Base-by-base conservation (phyloP, 2,113 vertebrate genomes). In the Microtus pennsylvanicus region DNA sequence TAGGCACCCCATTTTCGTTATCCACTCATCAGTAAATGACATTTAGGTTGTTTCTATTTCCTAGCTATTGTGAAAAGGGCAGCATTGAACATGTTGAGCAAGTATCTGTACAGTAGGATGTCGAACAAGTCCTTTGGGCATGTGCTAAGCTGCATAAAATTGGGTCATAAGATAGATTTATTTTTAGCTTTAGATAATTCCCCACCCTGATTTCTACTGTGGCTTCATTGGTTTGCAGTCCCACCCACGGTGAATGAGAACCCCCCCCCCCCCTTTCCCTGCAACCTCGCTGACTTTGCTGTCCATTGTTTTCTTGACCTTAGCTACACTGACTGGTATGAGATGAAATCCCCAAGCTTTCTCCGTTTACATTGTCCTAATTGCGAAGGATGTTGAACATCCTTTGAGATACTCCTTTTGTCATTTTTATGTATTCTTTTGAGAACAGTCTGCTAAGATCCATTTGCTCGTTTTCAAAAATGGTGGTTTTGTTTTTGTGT, bases 251-350 rank as follows among this genome's bases (percentile, higher is more conserved):
- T 75, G 38, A 13, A 42, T 4, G 72, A 75, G 21, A 38, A 9
- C 0, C 47, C 0, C 8, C 10, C 10, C 47, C 1, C 1, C 47
- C 10, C 10, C n/a, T 75, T 75, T 42, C 72, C 10, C 24, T 45
- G 38, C 24, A 26, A 6, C 24, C 38, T 45, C 12, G 1, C 12
- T 6, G 45, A 12, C 22, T 16, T 38, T 26, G 11, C 38, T 61
- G 12, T 38, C 55, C 9, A 0, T 61, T 82, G 21, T 61, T 38
- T 58, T 81, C 52, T 55, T 82, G 35, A 38, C 52, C 35, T 82
- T 58, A 58, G 35, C 11, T 12, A 38, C 28, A 61, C 22, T 61
- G 80, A 38, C 35, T 38, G 21, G 11, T 2, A 16, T 61, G 35
- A 61, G 55, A 16, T 38, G 22, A 61, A 82, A 38, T 26, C 80